phyloP scores from a whole-genome alignment of 2,888 invertebrate species.

The Toxonevra muliebris region DNA sequence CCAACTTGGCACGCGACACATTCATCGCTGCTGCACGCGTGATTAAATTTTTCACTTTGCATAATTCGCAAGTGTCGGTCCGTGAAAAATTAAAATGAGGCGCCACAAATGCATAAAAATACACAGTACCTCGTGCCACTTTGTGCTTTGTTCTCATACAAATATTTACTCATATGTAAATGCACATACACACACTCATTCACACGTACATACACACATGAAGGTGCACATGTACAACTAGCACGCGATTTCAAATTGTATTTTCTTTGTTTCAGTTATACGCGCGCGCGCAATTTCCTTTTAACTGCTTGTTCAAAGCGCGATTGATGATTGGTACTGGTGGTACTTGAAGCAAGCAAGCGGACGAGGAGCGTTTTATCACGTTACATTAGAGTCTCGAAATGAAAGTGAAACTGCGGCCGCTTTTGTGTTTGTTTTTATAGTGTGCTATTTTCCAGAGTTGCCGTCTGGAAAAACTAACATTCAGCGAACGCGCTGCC shows the following conservation, averaged over 20 bases:
- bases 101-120: conserved; percentile 1
- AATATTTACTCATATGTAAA: not conserved
- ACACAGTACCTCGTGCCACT: not conserved
- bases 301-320: too few relatives aligned
- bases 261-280: too few relatives aligned
- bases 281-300: too few relatives aligned
- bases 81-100: too few relatives aligned
- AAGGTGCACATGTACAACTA: not conserved
- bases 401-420: conserved; percentile 59
- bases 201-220: not conserved
- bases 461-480: not conserved
- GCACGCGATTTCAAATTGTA: too few relatives aligned
- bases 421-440: conserved; percentile 50
- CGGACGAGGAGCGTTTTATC: too few relatives aligned
- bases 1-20: not conserved
- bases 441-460: conserved; percentile 35
- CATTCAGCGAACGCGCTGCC: not conserved
- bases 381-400: conserved; percentile 13
- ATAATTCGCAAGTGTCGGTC: too few relatives aligned
- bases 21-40: too few relatives aligned
- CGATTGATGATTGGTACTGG: too few relatives aligned
- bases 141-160: too few relatives aligned
- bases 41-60: too few relatives aligned
- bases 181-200: conserved; percentile 3
- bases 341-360: too few relatives aligned